phyloP scores from a whole-genome alignment of 1,140 invertebrate species.

The Lucilia sericata region DNA sequence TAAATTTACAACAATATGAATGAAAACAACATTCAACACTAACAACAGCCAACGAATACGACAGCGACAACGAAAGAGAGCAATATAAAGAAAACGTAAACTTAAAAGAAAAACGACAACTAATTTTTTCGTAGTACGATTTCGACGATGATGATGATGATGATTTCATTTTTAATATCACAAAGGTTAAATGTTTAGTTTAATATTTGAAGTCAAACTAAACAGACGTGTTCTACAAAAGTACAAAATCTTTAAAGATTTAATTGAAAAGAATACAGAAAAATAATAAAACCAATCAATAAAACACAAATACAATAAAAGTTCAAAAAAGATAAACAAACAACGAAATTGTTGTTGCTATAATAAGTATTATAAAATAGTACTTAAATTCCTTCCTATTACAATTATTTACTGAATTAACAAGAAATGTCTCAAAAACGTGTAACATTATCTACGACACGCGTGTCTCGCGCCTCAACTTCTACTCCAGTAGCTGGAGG shows the following conservation, averaged over 20 bases:
- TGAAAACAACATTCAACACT: slow-evolving; percentile 9
- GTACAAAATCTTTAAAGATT: slow-evolving; percentile 29
- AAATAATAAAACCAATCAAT: slow-evolving; percentile 3
- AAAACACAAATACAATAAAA: background rate
- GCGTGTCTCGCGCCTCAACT: slow-evolving; percentile 63
- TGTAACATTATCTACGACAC: slow-evolving; percentile 58
- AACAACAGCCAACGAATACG: background rate
- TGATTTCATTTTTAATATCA: slow-evolving; percentile 48
- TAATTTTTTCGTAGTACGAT: slow-evolving; percentile 5
- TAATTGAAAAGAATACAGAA: background rate
- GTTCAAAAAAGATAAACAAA: background rate
- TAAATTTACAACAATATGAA: background rate
- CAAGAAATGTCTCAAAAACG: slow-evolving; percentile 60
- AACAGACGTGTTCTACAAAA: slow-evolving; percentile 43
- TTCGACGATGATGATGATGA: slow-evolving; percentile 46
- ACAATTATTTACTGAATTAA: background rate
- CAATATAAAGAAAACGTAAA: slow-evolving; percentile 20
- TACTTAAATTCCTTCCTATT: background rate
- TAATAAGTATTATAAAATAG: background rate
- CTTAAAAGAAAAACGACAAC: background rate
- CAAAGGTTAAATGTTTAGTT: slow-evolving; percentile 46
- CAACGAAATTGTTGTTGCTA: background rate
- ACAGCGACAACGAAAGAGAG: slow-evolving; percentile 7
- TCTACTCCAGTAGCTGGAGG: slow-evolving; percentile 61
- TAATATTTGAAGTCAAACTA: slow-evolving; percentile 45